Conservation (phyloP, 2,888 invertebrate genomes). For the Chironomus riparius region DNA sequence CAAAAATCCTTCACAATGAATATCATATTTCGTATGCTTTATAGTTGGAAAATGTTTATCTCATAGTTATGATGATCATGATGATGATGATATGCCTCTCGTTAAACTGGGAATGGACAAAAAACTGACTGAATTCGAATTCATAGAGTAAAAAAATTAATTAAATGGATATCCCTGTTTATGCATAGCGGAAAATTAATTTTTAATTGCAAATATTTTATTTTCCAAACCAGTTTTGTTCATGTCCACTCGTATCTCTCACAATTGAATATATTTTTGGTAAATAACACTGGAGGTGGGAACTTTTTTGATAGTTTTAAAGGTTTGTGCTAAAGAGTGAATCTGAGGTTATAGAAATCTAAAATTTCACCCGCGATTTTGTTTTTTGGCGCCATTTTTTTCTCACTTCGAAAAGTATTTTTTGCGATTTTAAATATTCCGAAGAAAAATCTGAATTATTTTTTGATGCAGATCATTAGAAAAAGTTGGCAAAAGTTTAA, state of each 20-base stretch:
- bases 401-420: too few relatives aligned
- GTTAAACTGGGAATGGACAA: not conserved
- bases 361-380: too few relatives aligned
- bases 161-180: constrained; percentile 5
- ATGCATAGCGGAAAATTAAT: constrained; percentile 23
- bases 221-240: not conserved
- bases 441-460: too few relatives aligned
- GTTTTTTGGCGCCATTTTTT: too few relatives aligned
- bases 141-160: not conserved
- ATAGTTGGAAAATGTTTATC: not conserved
- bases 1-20: not conserved
- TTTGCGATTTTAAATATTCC: too few relatives aligned
- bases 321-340: too few relatives aligned
- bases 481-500: too few relatives aligned
- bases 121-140: not conserved
- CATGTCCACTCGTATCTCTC: not conserved
- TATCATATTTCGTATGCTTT: not conserved
- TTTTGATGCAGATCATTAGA: too few relatives aligned
- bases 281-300: too few relatives aligned
- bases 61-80: not conserved
- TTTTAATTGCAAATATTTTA: constrained; percentile 25
- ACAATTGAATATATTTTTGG: not conserved
- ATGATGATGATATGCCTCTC: too few relatives aligned
- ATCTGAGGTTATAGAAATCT: too few relatives aligned
- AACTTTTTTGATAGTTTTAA: too few relatives aligned